These are phyloP conservation scores for Drosophila histrio DNA, from an alignment of 2,888 invertebrate species.

Conservation along the genomic window DNA sequence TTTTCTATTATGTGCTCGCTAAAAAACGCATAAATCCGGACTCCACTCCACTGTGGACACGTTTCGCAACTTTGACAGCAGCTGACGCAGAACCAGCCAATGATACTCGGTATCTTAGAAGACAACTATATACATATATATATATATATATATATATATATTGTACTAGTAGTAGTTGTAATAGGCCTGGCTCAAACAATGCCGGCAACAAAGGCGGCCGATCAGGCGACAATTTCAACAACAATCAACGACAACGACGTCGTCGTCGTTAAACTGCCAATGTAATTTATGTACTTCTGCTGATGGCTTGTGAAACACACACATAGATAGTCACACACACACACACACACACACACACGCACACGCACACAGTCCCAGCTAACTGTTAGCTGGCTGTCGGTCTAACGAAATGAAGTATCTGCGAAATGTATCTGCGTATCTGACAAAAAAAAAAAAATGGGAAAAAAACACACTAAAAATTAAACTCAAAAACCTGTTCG, in stretches of 20 bases:
- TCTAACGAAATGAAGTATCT: conserved; percentile 43
- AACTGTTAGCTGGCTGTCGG: conserved; percentile 52
- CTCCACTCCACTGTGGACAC: conserved; percentile 29
- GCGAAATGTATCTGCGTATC: conserved; percentile 49
- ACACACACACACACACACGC: conserved; percentile 2
- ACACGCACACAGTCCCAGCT: conserved; percentile 23
- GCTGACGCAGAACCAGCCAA: conserved; percentile 32
- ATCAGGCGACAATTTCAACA: conserved; percentile 38
- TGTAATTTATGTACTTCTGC: conserved; percentile 73
- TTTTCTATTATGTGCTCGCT: conserved; percentile 41
- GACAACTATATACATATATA: background rate
- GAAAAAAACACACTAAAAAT: conserved; percentile 3
- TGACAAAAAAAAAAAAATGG: conserved; percentile 12
- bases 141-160: background rate
- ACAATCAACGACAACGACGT: conserved; percentile 12
- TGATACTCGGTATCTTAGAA: conserved; percentile 14
- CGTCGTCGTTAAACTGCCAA: conserved; percentile 65
- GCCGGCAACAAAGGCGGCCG: conserved; percentile 43
- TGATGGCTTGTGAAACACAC: conserved; percentile 55
- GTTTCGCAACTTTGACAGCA: conserved; percentile 38
- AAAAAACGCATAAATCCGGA: conserved; percentile 49
- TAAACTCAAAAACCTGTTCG: conserved; percentile 58
- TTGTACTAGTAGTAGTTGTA: conserved; percentile 5
- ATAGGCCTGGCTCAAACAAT: conserved; percentile 52
- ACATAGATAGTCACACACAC: conserved; percentile 10